A percentile compares a stretch with the other conserved stretches of the same genome.
Conservation (phyloP, 64 coral and sea anemone species). For the Montipora sp. region DNA sequence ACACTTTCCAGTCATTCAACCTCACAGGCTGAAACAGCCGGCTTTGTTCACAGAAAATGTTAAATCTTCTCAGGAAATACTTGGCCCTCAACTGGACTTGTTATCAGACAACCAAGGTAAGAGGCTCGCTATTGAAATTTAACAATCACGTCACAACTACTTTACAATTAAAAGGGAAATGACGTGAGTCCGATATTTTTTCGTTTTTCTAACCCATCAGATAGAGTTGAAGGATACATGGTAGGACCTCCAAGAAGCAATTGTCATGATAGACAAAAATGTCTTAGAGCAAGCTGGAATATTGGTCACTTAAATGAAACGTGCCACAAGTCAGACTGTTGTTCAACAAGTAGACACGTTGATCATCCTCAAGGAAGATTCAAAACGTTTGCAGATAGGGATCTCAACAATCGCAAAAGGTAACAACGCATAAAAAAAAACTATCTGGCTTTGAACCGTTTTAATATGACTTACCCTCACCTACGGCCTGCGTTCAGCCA, state of each 20-base stretch:
- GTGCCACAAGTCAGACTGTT: not conserved
- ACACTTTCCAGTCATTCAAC: not conserved
- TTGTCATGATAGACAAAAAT: not conserved
- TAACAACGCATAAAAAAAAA: not conserved
- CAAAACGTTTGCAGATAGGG: not conserved
- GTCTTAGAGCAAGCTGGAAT: not conserved
- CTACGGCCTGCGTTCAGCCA: too few relatives aligned
- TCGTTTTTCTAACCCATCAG: not conserved
- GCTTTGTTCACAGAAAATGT: not conserved
- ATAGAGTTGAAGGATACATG: not conserved
- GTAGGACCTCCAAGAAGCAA: not conserved
- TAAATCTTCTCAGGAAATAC: not conserved
- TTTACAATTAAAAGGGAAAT: not conserved
- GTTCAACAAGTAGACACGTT: not conserved
- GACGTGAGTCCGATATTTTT: not conserved
- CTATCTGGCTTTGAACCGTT: too few relatives aligned
- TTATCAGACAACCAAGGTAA: not conserved
- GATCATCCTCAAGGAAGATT: not conserved
- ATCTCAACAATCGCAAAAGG: conserved; percentile 8
- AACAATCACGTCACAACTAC: not conserved
- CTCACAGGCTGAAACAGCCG: not conserved
- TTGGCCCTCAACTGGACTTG: not conserved
- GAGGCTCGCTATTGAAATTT: not conserved
- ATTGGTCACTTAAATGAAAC: not conserved
- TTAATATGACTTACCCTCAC: too few relatives aligned